A percentile compares a stretch with the other conserved stretches of the same genome.
Evolutionary conservation across 2,113 vertebrate genomes (phyloP).

Genomic region (Tenrec ecaudatus): DNA sequence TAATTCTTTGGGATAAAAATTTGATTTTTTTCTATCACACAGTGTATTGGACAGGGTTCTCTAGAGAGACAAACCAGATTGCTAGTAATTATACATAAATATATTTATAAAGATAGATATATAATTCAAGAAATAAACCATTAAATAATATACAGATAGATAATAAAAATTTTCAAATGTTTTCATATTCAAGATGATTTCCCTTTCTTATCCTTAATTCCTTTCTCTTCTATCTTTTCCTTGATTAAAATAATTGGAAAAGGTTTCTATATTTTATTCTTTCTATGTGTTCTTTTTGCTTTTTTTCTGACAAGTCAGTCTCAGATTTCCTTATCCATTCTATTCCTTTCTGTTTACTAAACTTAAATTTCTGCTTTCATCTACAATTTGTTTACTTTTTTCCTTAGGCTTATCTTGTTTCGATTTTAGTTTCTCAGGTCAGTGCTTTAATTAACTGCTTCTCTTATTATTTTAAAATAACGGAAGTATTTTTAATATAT

Average conservation of each 20-base stretch:
- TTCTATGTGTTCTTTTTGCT: constrained; percentile 54
- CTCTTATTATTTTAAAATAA: constrained; percentile 63
- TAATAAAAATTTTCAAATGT: constrained; percentile 56
- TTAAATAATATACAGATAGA: too few species aligned
- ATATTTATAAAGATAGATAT: too few species aligned
- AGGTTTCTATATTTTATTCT: constrained; percentile 50
- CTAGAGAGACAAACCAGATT: too few species aligned
- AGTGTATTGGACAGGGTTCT: too few species aligned
- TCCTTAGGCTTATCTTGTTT: constrained; percentile 61
- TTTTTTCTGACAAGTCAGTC: constrained; percentile 2
- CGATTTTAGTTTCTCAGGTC: constrained; percentile 47
- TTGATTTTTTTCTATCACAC: constrained; percentile 46
- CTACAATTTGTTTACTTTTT: constrained; percentile 42
- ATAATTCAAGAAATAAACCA: too few species aligned
- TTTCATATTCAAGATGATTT: constrained; percentile 46
- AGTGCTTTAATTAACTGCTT: constrained; percentile 61
- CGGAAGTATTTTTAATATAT: constrained; percentile 5
- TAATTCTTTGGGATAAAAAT: background rate
- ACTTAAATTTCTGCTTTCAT: constrained; percentile 71
- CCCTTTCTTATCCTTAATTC: constrained; percentile 53
- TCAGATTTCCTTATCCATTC: constrained; percentile 48
- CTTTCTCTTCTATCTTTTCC: constrained; percentile 45
- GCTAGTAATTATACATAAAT: too few species aligned
- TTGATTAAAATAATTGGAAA: constrained; percentile 68
- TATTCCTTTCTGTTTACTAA: constrained; percentile 62